These are phyloP conservation scores for Felis chaus DNA, from an alignment of 2,113 vertebrate species.

Conservation along the genomic window DNA sequence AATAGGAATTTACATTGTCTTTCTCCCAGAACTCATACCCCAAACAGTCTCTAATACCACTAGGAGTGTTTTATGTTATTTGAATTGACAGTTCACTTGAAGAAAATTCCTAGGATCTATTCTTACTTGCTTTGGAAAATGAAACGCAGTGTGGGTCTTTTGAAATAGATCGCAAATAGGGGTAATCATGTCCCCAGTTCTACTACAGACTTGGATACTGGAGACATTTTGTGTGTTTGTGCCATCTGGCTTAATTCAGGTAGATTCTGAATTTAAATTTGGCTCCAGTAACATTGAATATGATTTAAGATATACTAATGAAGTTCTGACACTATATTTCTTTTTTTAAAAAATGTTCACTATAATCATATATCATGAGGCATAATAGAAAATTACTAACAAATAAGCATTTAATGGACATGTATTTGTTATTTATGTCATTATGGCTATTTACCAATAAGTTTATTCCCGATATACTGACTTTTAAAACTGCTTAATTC, in stretches of 20 bases:
- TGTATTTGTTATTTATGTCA: not conserved
- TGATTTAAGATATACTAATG: not conserved
- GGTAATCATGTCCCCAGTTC: not conserved
- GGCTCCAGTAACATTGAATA: not conserved
- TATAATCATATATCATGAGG: not conserved
- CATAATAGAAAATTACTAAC: not conserved
- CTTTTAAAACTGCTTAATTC: not conserved
- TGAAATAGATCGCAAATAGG: not conserved
- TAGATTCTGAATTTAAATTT: not conserved
- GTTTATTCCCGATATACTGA: not conserved
- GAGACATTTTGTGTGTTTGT: not conserved
- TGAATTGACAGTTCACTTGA: not conserved
- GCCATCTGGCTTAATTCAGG: not conserved
- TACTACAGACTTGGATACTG: not conserved
- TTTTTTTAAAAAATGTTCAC: not conserved
- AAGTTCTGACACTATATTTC: not conserved
- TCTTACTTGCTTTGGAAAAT: not conserved
- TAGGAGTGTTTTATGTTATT: not conserved
- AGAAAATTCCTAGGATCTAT: not conserved
- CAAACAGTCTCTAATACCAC: not conserved
- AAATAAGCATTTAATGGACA: not conserved
- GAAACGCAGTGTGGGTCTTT: not conserved
- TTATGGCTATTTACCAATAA: not conserved
- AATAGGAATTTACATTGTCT: not conserved
- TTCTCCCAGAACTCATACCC: not conserved